A percentile compares a stretch with the other conserved stretches of the same genome.
These are phyloP conservation scores for Latheticus oryzae DNA, from an alignment of 2,888 invertebrate genomes.

Conservation along the genomic window DNA sequence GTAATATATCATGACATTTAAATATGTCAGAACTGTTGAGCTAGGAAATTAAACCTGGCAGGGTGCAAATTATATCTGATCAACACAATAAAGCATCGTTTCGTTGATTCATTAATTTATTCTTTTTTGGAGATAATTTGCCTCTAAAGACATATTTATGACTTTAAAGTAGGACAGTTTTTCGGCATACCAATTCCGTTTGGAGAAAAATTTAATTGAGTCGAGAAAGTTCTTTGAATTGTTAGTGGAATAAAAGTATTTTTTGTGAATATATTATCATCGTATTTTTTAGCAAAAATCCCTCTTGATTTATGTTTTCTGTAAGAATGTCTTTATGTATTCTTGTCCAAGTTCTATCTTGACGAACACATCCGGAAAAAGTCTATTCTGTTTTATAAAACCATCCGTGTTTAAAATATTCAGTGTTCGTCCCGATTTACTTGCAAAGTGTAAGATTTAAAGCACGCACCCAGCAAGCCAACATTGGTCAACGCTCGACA, in stretches of 20 bases:
- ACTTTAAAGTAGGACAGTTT: too few relatives aligned
- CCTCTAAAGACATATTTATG: too few relatives aligned
- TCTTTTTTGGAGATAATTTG: too few relatives aligned
- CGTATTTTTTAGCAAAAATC: too few relatives aligned
- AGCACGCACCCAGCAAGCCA: slow-evolving; percentile 54
- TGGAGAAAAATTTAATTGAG: too few relatives aligned
- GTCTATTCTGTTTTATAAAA: slow-evolving; percentile 7
- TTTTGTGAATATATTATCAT: too few relatives aligned
- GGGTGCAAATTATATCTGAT: background rate
- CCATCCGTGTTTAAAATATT: slow-evolving; percentile 52
- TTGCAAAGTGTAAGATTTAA: slow-evolving; percentile 60
- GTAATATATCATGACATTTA: background rate
- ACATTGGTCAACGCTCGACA: slow-evolving; percentile 59
- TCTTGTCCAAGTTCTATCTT: background rate
- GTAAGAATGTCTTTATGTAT: background rate
- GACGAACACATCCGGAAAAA: slow-evolving; percentile 8
- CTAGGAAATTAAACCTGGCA: background rate
- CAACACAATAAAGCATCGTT: too few relatives aligned
- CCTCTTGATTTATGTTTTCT: background rate
- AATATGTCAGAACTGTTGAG: background rate
- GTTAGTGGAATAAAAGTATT: too few relatives aligned
- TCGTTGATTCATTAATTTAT: too few relatives aligned
- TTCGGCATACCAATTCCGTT: too few relatives aligned
- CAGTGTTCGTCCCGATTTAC: slow-evolving; percentile 59
- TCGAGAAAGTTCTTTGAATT: too few relatives aligned